Base-by-base conservation (phyloP, 2,888 invertebrate species). In the Lepeophtheirus nordmannii region DNA sequence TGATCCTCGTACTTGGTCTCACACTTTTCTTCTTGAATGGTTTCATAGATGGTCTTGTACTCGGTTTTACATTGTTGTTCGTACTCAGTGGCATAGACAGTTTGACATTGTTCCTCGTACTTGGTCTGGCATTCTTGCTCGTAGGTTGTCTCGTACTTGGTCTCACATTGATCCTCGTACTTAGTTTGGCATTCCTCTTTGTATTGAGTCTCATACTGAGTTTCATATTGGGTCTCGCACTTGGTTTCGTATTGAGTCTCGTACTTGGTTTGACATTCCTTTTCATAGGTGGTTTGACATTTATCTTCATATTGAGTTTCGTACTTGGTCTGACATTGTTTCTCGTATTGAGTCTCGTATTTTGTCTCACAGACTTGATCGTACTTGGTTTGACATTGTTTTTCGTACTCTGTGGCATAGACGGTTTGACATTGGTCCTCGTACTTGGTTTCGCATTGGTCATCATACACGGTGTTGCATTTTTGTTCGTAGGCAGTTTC, bases 311-410 rank as follows among this genome's bases (percentile, higher is more conserved):
- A 64, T 17, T 53, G 10, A n/a, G 39, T 39, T 23, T 66, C 53
- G 60, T 66, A 66, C 20, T 38, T 53, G 66, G 66, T 66, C 41
- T 66, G 38, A 41, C 66, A 66, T 60, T 66, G 66, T 41, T 66
- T 58, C 66, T 66, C 66, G 46, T 66, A 66, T 14, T 37, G 12
- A 10, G 66, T 66, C 23, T 66, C 66, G 60, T 66, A 66, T 60
- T 66, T 66, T 40, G 66, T 66, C 60, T 66, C 66, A 22, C 66
- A 66, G 20, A 41, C 23, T 17, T 66, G 59, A 30, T 66, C 66
- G 60, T 66, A 66, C 41, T 38, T 66, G 66, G 66, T 66, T 60
- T 66, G 22, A 41, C 66, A 66, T 30, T 66, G 66, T 30, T 66
- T 7, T 41, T 66, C 66, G 37, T 63, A 63, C 11, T 38, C 11